Base-by-base conservation (phyloP, 1,140 invertebrate genomes). In the Phenacoccus solenopsis region DNA sequence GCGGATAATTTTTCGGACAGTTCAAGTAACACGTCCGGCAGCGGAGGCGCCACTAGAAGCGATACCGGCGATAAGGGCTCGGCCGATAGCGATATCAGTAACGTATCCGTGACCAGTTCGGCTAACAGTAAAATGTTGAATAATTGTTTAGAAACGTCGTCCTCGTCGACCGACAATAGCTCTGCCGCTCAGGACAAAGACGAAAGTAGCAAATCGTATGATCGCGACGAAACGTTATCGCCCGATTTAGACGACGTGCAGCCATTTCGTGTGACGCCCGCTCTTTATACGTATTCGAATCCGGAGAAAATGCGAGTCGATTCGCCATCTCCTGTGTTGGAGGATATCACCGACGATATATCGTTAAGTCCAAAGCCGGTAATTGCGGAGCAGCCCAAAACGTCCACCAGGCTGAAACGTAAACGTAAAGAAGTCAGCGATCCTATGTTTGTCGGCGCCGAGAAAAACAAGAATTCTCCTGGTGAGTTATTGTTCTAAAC, bases 201-300 rank as follows among this genome's bases (percentile, higher is more conserved):
- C 30, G 71, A 71, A 25, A 25, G 28, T 32, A 20, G 12, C 1
- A 28, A 21, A 35, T 32, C 22, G 68, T 24, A 71, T 4, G 67
- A 71, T 38, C 71, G 59, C 7, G 68, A n/a, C 24, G 22, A 30
- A 20, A 35, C 32, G 12, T 67, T 72, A 30, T 83, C 82, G n/a
- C 82, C 82, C 1, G 73, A 80, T 5, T 77, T 78, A n/a, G 82
- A 82, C 70, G 87, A 88, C 75, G 86, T 86, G 1, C 82, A 87
- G 61, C 87, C 88, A 1, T 84, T 88, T 71, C 81, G 87, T 73
- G 83, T 87, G 35, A 87, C 86, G 10, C 88, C 88, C 27, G 86
- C 88, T 3, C 77, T 89, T 5, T 90, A 89, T 75, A 89, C 88
- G 0, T 90, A 90, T 74, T 89, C 88, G 0, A 89, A 89, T 78